Percentiles rank a stretch among this genome's conserved stretches.
phyloP scores from a whole-genome alignment of 2,113 vertebrate species.

The Lamprologus ornatipinnis region DNA sequence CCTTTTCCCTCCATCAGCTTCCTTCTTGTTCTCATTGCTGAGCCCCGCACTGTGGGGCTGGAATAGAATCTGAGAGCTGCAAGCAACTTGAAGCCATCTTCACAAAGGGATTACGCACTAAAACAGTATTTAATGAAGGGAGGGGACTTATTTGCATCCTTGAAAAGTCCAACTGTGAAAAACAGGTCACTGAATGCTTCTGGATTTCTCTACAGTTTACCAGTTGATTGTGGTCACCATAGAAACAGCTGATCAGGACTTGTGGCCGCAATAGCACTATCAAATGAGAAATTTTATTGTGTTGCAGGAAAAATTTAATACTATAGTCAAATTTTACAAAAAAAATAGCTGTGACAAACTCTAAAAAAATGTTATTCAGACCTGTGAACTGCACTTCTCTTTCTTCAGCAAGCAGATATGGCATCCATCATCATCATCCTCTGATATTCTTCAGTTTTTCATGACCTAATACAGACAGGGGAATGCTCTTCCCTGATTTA shows the following conservation, averaged over 20 bases:
- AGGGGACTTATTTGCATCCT: conserved; percentile 30
- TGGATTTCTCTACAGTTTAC: conserved; percentile 37
- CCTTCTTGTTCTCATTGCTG: conserved; percentile 21
- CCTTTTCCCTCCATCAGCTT: conserved; percentile 38
- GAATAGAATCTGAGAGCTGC: conserved; percentile 19
- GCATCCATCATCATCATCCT: background rate
- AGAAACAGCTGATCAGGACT: conserved; percentile 67
- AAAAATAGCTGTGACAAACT: background rate
- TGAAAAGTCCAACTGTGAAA: conserved; percentile 50
- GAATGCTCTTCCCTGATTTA: background rate
- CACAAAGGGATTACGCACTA: background rate
- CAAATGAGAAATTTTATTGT: conserved; percentile 4
- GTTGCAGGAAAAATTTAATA: background rate
- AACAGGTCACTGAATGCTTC: conserved; percentile 49
- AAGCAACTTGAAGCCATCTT: conserved; percentile 35
- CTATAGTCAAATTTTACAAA: background rate
- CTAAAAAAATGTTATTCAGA: background rate
- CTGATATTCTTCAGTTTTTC: background rate
- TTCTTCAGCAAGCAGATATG: background rate
- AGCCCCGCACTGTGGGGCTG: background rate
- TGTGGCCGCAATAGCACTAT: conserved; percentile 33
- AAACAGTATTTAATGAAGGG: conserved; percentile 11
- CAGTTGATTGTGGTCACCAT: conserved; percentile 69
- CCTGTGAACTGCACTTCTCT: background rate
- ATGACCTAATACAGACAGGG: background rate